phyloP scores from a whole-genome alignment of 2,797 vertebrate genomes.

The Sylvia borin region DNA sequence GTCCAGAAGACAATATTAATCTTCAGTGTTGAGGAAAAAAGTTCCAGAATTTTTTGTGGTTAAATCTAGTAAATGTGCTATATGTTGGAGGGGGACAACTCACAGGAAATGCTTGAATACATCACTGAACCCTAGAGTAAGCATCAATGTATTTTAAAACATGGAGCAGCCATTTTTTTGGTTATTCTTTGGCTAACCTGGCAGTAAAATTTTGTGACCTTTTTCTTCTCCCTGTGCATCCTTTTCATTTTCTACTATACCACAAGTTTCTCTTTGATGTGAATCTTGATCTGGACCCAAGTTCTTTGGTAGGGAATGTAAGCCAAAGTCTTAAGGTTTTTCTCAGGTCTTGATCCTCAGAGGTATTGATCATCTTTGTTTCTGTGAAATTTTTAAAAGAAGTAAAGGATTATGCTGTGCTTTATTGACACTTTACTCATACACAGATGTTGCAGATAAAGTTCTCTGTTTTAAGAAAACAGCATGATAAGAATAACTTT shows the following conservation, averaged over 20 bases:
- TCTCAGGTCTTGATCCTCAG: neutral
- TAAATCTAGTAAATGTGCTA: neutral
- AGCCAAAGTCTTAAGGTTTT: neutral
- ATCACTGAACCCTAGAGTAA: neutral
- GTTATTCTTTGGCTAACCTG: conserved; percentile 9
- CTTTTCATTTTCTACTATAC: neutral
- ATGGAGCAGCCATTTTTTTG: conserved; percentile 21
- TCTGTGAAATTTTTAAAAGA: neutral
- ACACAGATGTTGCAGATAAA: neutral
- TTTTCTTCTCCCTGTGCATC: conserved; percentile 7
- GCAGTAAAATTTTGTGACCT: neutral
- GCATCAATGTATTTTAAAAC: neutral
- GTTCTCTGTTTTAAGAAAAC: neutral
- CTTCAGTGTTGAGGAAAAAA: neutral
- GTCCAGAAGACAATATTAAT: neutral
- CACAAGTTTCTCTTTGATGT: neutral
- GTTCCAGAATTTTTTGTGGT: neutral
- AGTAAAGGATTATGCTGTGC: neutral
- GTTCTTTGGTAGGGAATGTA: neutral
- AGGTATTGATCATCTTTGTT: neutral
- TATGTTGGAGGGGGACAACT: neutral
- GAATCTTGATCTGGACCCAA: neutral
- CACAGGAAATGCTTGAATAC: conserved; percentile 35
- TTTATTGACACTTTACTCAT: neutral
- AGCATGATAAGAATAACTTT: neutral